A percentile compares a stretch with the other conserved stretches of the same genome.
These are phyloP conservation scores for Zosterops japonicus DNA, from an alignment of 2,113 vertebrate species.

Conservation along the genomic window DNA sequence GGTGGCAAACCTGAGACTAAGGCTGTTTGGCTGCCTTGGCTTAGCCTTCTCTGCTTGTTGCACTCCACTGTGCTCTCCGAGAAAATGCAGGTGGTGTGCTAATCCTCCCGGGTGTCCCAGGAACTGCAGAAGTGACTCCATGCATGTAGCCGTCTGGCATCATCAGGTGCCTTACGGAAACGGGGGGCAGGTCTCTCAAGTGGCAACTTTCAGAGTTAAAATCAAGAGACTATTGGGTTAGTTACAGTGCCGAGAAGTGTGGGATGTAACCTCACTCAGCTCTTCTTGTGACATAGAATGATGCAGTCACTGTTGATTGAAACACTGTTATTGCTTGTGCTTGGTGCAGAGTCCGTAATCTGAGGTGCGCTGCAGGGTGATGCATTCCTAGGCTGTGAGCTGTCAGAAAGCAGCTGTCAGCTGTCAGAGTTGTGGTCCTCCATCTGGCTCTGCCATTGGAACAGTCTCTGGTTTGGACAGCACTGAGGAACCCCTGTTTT, in stretches of 20 bases:
- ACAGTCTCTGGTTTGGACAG: background rate
- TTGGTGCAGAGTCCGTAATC: background rate
- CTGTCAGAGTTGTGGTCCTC: fast-evolving
- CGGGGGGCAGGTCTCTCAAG: background rate
- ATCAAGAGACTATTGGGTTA: background rate
- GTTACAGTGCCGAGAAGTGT: fast-evolving
- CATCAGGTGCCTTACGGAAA: fast-evolving
- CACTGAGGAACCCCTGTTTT: background rate
- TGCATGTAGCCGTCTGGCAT: background rate
- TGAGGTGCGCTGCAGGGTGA: fast-evolving
- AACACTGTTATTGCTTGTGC: background rate
- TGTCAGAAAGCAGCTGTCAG: background rate
- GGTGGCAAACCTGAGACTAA: background rate
- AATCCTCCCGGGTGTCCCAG: background rate
- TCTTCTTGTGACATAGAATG: background rate
- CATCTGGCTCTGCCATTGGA: background rate
- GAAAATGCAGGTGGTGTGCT: background rate
- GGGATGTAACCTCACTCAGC: background rate
- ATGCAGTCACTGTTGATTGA: fast-evolving
- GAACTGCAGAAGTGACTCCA: background rate
- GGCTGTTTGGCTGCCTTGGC: background rate
- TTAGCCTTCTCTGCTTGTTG: background rate
- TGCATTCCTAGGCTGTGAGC: fast-evolving
- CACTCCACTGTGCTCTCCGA: background rate
- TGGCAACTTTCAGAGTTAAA: background rate